Evolutionary conservation across 2,888 invertebrate genomes (phyloP).

Genomic region (Amiota minor): DNA sequence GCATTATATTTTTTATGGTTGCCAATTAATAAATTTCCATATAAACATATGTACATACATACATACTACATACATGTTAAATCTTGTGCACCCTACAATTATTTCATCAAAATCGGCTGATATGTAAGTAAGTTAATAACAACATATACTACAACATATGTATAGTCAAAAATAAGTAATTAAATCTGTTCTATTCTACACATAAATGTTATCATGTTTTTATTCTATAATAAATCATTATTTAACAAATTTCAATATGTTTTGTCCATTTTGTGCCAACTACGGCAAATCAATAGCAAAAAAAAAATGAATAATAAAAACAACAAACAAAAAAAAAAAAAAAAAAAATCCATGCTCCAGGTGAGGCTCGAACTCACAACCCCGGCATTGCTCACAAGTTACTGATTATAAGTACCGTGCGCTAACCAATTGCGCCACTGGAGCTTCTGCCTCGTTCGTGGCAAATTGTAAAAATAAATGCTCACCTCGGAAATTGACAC

Average conservation of each 20-base stretch:
- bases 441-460: slow-evolving; percentile 77
- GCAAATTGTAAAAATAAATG: slow-evolving; percentile 55
- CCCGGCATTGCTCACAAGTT: slow-evolving; percentile 95
- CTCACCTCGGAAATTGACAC: slow-evolving; percentile 12
- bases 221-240: neutral
- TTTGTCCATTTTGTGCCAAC: neutral
- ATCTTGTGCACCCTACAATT: too few relatives aligned
- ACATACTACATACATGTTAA: too few relatives aligned
- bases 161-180: too few relatives aligned
- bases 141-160: too few relatives aligned
- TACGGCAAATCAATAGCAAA: neutral
- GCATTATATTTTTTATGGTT: too few relatives aligned
- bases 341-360: slow-evolving; percentile 82
- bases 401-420: slow-evolving; percentile 99
- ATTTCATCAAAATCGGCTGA: too few relatives aligned
- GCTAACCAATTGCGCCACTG: slow-evolving; percentile 99
- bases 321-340: slow-evolving; percentile 5
- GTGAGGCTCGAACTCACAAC: slow-evolving; percentile 99
- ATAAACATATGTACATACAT: too few relatives aligned
- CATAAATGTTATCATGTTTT: too few relatives aligned
- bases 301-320: neutral
- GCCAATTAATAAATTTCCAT: too few relatives aligned
- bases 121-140: too few relatives aligned
- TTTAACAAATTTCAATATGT: neutral
- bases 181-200: too few relatives aligned